Conservation (phyloP, 1,140 invertebrate species). For the Helicoverpa armigera region DNA sequence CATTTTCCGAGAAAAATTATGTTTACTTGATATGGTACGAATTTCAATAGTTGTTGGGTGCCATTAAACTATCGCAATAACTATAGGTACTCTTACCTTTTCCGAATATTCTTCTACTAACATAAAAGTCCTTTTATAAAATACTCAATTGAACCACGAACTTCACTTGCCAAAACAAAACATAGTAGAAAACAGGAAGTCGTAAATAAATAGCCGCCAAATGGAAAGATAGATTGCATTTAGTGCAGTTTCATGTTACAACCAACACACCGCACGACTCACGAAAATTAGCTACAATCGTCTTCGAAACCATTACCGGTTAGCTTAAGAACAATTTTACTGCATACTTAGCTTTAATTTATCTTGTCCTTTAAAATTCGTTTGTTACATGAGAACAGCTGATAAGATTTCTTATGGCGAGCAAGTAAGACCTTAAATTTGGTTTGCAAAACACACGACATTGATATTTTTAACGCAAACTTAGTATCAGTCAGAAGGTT, state of each 20-base stretch:
- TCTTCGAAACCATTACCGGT: background rate
- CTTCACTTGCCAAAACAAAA: conserved; percentile 12
- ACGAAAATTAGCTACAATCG: conserved; percentile 44
- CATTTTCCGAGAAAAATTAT: no score
- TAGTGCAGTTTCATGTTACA: conserved; percentile 49
- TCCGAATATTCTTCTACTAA: no score
- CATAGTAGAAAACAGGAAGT: conserved; percentile 45
- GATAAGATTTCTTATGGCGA: no score
- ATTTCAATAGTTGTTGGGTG: no score
- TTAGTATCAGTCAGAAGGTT: no score
- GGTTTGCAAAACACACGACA: no score
- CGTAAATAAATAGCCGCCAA: conserved; percentile 36
- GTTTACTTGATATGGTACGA: no score
- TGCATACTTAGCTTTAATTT: conserved; percentile 39
- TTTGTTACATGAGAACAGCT: conserved; percentile 3
- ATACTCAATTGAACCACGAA: conserved; percentile 6
- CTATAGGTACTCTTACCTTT: no score
- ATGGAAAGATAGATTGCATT: conserved; percentile 43
- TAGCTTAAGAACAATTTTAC: conserved; percentile 33
- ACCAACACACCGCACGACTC: conserved; percentile 9
- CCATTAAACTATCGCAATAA: no score
- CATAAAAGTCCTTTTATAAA: no score
- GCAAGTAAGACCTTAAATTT: no score
- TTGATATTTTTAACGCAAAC: no score
- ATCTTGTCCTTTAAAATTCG: conserved; percentile 20